These are phyloP conservation scores for Ophioninae sp. DNA, from an alignment of 2,888 invertebrate genomes.

Conservation along the genomic window DNA sequence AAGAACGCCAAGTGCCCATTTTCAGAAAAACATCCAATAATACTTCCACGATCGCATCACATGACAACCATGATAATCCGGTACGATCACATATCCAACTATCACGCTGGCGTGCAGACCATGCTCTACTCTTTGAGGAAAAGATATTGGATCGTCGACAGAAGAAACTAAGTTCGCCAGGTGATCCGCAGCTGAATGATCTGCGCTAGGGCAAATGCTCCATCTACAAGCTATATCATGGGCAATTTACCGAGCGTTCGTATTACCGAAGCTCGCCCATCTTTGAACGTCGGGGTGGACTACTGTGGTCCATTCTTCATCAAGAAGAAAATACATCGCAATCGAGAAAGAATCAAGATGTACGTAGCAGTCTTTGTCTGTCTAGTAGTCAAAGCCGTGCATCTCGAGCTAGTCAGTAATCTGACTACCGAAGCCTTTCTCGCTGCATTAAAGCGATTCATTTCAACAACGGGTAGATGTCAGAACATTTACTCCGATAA, in stretches of 20 bases:
- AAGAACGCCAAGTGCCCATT: slow-evolving; percentile 42
- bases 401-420: slow-evolving; percentile 60
- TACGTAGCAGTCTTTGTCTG: slow-evolving; percentile 59
- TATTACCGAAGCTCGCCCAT: slow-evolving; percentile 33
- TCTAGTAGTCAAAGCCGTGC: slow-evolving; percentile 54
- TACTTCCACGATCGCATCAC: slow-evolving; percentile 64
- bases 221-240: slow-evolving; percentile 37
- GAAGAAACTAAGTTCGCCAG: slow-evolving; percentile 31
- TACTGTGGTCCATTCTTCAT: slow-evolving; percentile 56
- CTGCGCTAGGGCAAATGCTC: slow-evolving; percentile 45
- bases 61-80: slow-evolving; percentile 64
- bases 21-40: slow-evolving; percentile 49
- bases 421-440: slow-evolving; percentile 62
- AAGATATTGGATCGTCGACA: slow-evolving; percentile 49
- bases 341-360: slow-evolving; percentile 49
- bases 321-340: slow-evolving; percentile 52
- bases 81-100: slow-evolving; percentile 53
- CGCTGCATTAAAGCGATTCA: slow-evolving; percentile 59
- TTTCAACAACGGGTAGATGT: slow-evolving; percentile 35
- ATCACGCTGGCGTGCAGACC: slow-evolving; percentile 65
- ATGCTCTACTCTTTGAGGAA: slow-evolving; percentile 53
- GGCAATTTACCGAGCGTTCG: slow-evolving; percentile 43
- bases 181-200: slow-evolving; percentile 47
- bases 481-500: slow-evolving; percentile 60
- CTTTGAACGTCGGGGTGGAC: slow-evolving; percentile 38